These are phyloP conservation scores for Xiphorhynchus elegans DNA, from an alignment of 2,113 vertebrate genomes.

Conservation along the genomic window DNA sequence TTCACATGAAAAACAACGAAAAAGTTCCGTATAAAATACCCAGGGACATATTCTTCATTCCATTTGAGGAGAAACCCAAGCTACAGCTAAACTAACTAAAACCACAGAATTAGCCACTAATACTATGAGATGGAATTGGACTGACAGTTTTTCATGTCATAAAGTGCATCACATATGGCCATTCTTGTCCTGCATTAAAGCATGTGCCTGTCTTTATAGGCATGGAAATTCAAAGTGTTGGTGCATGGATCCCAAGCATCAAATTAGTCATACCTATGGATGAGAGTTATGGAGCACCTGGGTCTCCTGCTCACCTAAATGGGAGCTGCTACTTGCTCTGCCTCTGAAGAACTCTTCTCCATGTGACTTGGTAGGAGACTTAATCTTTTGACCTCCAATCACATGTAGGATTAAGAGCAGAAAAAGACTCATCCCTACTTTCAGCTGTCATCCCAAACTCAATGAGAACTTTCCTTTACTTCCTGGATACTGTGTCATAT, in stretches of 20 bases:
- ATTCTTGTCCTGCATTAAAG: background rate
- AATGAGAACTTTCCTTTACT: background rate
- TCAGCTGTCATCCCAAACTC: background rate
- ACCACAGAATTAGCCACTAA: background rate
- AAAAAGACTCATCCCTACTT: background rate
- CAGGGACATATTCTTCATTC: background rate
- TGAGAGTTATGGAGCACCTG: background rate
- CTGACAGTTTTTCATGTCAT: background rate
- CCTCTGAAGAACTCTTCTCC: background rate
- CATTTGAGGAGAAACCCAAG: background rate
- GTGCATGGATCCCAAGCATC: background rate
- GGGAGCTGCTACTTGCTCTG: background rate
- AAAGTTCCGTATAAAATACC: background rate
- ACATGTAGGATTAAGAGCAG: background rate
- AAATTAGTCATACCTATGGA: background rate
- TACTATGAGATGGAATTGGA: background rate
- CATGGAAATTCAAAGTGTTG: background rate
- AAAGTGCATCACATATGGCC: accelerated
- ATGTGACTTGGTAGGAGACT: background rate
- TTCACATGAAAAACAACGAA: background rate
- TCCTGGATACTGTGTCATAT: background rate
- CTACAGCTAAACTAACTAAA: background rate
- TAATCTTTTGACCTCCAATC: background rate
- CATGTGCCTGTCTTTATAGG: accelerated
- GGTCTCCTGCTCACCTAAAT: background rate